Conservation (phyloP, 2,888 invertebrate genomes). For the Scaptomyza cyrtandrae region DNA sequence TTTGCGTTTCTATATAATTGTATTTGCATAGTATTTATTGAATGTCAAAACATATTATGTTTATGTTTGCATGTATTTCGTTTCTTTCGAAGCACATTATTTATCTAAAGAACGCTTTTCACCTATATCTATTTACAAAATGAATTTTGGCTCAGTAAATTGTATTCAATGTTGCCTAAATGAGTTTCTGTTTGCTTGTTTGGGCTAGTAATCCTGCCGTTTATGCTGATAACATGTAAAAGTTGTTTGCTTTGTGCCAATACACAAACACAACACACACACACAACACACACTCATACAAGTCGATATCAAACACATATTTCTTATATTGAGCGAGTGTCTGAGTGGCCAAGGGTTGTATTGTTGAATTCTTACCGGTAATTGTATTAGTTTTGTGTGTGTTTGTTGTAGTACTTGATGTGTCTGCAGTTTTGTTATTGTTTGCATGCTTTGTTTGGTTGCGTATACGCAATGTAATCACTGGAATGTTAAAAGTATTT, state of each 20-base stretch:
- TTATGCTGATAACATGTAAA: conserved; percentile 2
- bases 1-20: background rate
- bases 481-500: conserved; percentile 20
- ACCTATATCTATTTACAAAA: conserved; percentile 22
- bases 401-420: conserved; percentile 1
- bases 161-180: conserved; percentile 24
- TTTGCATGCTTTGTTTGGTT: conserved; percentile 1
- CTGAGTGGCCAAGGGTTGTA: conserved; percentile 49
- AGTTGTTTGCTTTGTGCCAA: conserved; percentile 23
- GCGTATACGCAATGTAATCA: conserved; percentile 47
- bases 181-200: conserved; percentile 44
- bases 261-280: conserved; percentile 15
- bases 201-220: conserved; percentile 28
- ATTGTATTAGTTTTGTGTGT: conserved; percentile 12
- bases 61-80: background rate
- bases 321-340: conserved; percentile 69
- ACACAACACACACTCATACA: conserved; percentile 5
- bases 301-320: conserved; percentile 27
- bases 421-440: conserved; percentile 14
- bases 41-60: background rate
- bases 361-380: conserved; percentile 33
- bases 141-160: conserved; percentile 29
- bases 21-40: background rate
- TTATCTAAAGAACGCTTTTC: conserved; percentile 10
- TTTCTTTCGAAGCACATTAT: conserved; percentile 13